Evolutionary conservation across 2,113 vertebrate genomes (phyloP).

Genomic region (Nesoenas mayeri): DNA sequence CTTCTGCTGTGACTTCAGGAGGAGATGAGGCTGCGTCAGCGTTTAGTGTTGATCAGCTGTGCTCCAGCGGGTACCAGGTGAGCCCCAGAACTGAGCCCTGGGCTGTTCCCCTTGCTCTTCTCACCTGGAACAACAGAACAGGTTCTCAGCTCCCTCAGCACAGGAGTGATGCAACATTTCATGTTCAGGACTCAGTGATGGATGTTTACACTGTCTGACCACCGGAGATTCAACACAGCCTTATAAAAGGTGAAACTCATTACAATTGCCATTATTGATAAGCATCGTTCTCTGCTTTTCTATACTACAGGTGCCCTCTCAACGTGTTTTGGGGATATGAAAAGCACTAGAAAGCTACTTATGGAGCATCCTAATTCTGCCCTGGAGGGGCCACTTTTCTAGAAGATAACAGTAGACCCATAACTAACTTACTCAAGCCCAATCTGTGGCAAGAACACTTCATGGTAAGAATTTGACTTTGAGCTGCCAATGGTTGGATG

Average conservation of each 20-base stretch:
- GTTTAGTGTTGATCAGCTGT: background rate
- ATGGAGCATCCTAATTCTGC: background rate
- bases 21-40: accelerated
- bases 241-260: background rate
- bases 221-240: background rate
- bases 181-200: background rate
- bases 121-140: constrained; percentile 36
- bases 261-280: background rate
- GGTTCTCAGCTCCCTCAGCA: background rate
- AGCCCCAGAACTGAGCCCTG: background rate
- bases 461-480: background rate
- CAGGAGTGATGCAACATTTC: background rate
- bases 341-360: background rate
- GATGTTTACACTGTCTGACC: background rate
- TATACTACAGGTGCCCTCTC: background rate
- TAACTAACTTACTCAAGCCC: background rate
- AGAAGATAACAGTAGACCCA: background rate
- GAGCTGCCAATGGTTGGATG: background rate
- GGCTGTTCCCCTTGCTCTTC: background rate
- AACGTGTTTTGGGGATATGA: accelerated
- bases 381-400: background rate
- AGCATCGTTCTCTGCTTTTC: background rate
- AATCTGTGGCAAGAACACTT: background rate
- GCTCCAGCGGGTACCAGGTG: background rate
- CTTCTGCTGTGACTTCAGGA: background rate